phyloP scores from a whole-genome alignment of 2,113 vertebrate species.

The Hippocampus zosterae region DNA sequence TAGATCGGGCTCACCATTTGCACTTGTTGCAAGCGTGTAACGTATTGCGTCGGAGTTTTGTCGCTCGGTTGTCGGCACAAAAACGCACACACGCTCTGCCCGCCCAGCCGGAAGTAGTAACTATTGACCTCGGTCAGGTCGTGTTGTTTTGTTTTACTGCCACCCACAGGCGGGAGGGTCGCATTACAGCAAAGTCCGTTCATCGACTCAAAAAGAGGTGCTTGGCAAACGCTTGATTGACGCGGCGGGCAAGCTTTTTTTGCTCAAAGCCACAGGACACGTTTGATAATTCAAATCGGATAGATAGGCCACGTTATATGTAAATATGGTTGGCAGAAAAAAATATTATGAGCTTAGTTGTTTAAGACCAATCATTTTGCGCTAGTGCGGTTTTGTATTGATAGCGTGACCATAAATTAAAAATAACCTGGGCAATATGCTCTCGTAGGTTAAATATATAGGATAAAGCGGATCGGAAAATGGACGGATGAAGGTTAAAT shows the following conservation, averaged over 20 bases:
- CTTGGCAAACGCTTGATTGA: background rate
- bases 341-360: too few relatives aligned
- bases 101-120: constrained; percentile 60
- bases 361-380: too few relatives aligned
- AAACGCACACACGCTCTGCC: constrained; percentile 56
- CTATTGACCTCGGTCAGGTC: background rate
- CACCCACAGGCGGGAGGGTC: background rate
- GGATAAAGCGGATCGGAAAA: too few relatives aligned
- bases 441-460: too few relatives aligned
- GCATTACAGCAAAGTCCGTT: background rate
- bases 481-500: too few relatives aligned
- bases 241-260: background rate
- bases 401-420: too few relatives aligned
- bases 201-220: background rate
- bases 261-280: background rate
- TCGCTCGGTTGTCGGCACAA: constrained; percentile 36
- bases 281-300: background rate
- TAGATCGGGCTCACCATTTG: constrained; percentile 59
- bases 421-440: too few relatives aligned
- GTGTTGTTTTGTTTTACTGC: constrained; percentile 7
- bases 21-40: background rate
- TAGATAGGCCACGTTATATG: background rate
- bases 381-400: too few relatives aligned
- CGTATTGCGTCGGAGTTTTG: background rate
- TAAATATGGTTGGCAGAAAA: too few relatives aligned